Percentiles rank a stretch among this genome's conserved stretches.
Conservation (phyloP, 1,140 invertebrate species). For the Caenorhabditis tropicalis region DNA sequence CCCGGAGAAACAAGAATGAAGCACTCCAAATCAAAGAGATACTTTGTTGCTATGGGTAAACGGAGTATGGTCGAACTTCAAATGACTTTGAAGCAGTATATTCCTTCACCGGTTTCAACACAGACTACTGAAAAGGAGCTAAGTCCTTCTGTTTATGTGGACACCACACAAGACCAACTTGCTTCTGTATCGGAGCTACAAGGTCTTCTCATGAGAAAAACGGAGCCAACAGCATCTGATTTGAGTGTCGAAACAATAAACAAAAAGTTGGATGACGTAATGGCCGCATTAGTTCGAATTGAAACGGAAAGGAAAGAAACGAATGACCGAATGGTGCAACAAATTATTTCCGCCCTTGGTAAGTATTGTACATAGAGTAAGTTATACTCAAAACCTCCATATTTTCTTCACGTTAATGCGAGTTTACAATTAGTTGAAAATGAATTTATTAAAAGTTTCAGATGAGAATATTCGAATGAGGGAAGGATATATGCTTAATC, state of each 20-base stretch:
- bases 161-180: not conserved
- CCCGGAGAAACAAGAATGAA: not conserved
- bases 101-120: not conserved
- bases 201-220: not conserved
- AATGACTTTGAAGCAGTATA: not conserved
- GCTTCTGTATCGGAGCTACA: too few relatives aligned
- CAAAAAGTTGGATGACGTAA: not conserved
- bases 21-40: not conserved
- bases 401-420: too few relatives aligned
- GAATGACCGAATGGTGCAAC: not conserved
- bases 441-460: not conserved
- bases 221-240: not conserved
- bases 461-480: slow-evolving; percentile 30
- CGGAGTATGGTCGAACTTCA: not conserved
- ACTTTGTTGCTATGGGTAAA: slow-evolving; percentile 17
- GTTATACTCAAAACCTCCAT: too few relatives aligned
- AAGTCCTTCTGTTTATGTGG: not conserved
- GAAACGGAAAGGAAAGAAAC: not conserved
- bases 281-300: not conserved
- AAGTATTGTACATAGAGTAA: not conserved
- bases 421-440: too few relatives aligned
- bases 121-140: not conserved
- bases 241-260: not conserved
- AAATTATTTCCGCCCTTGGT: not conserved
- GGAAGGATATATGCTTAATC: slow-evolving; percentile 32